Evolutionary conservation across 2,888 invertebrate genomes (phyloP).

Genomic region (Yponomeuta sedellus): DNA sequence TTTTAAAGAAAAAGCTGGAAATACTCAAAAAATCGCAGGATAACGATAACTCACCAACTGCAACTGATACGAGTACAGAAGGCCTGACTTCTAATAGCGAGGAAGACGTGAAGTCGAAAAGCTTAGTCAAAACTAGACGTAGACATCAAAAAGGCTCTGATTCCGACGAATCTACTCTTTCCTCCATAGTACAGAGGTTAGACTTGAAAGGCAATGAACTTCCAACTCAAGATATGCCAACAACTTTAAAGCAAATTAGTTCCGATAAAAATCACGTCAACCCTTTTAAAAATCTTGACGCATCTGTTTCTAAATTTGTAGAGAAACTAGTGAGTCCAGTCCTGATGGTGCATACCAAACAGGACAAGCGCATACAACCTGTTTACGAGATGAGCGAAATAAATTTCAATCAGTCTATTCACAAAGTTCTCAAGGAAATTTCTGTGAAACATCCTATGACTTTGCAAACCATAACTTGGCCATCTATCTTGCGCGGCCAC

Average conservation of each 20-base stretch:
- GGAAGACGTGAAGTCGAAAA: not conserved
- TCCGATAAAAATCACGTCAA: slow-evolving; percentile 38
- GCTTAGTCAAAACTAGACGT: not conserved
- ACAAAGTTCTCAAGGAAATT: slow-evolving; percentile 44
- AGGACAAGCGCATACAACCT: slow-evolving; percentile 45
- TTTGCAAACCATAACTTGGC: slow-evolving; percentile 84
- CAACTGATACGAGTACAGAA: slow-evolving; percentile 3
- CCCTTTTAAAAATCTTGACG: slow-evolving; percentile 55
- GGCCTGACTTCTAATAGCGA: not conserved
- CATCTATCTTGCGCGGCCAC: slow-evolving; percentile 79
- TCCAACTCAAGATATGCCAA: slow-evolving; percentile 4
- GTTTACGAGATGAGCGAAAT: slow-evolving; percentile 43
- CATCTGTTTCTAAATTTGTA: slow-evolving; percentile 54
- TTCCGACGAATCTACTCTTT: slow-evolving; percentile 27
- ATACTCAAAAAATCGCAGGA: not conserved
- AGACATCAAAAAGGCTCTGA: not conserved
- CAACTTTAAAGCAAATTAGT: slow-evolving; percentile 16
- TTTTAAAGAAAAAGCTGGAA: not conserved
- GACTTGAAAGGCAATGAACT: slow-evolving; percentile 1
- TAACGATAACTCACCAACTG: slow-evolving; percentile 1
- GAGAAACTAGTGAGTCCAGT: slow-evolving; percentile 56
- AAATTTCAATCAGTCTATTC: slow-evolving; percentile 47
- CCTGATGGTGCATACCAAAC: slow-evolving; percentile 62
- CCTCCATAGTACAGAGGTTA: slow-evolving; percentile 11
- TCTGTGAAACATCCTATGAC: slow-evolving; percentile 56